These are phyloP conservation scores for Micromys minutus DNA, from an alignment of 2,113 vertebrate genomes.

Conservation along the genomic window DNA sequence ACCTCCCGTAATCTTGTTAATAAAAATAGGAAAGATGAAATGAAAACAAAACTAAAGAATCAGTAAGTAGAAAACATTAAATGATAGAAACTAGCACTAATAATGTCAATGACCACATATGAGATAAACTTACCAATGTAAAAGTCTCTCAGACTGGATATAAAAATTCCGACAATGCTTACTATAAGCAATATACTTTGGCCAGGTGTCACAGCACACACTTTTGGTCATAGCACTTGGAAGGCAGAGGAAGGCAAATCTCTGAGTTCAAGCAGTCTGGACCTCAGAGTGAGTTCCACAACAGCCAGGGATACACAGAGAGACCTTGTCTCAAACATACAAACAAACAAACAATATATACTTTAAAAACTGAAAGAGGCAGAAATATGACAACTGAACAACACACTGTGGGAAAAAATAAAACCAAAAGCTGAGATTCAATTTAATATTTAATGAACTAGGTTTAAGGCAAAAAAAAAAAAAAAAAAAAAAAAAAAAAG, in stretches of 20 bases:
- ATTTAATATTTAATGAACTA: neutral
- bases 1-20: neutral
- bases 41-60: neutral
- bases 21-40: neutral
- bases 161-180: neutral
- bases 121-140: neutral
- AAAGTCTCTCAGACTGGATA: neutral
- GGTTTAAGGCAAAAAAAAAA: neutral
- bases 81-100: neutral
- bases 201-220: too few species aligned
- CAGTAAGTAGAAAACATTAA: neutral
- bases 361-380: neutral
- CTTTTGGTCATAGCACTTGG: neutral
- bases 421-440: constrained; percentile 21
- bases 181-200: neutral
- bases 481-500: too few species aligned
- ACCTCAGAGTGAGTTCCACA: too few species aligned
- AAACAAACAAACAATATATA: neutral
- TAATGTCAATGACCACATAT: neutral
- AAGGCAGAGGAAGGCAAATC: neutral
- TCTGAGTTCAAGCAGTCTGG: neutral
- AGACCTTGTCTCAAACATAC: neutral
- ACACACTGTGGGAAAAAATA: neutral
- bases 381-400: constrained; percentile 27
- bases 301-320: neutral